Evolutionary conservation across 2,797 vertebrate species (phyloP), one percentile per base, ranked within the genome.

Genomic region (Cyclopterus lumpus): DNA sequence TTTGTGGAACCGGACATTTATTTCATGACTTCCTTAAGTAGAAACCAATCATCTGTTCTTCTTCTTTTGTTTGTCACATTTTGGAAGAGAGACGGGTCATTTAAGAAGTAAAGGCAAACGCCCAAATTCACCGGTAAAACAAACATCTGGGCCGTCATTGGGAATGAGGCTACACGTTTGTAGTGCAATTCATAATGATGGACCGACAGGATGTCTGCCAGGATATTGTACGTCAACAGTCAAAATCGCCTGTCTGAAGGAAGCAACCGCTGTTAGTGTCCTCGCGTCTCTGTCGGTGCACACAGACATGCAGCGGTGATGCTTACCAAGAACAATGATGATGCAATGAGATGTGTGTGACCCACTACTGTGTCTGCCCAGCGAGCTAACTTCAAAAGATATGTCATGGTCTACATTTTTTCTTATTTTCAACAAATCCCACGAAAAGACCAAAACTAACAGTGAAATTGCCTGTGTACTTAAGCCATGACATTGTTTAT

Each of bases 181-280:
- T 8, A 30, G 40, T 15, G 60, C 30, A 32, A 6, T 55, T 55
- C 48, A 26, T 34, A 22, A 18, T 64, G 66, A 49, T 40, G 42
- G 34, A 12, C 64, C 20, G 63, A 53, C 81, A 75, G 73, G 70
- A 85, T 82, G 77, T 81, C 68, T 75, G 71, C 48, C 69, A 82
- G 69, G 71, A 79, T 76, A 44, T 72, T 49, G 34, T 57, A 22
- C 1, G n/a, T 75, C 73, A 63, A 54, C 65, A 58, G 63, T 34
- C 32, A n/a, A 24, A 48, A 68, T 82, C 57, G 66, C 28, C 48
- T 58, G 61, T 59, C 48, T 18, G 58, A 40, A 20, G 14, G n/a
- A n/a, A n/a, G 48, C 44, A 22, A 44, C 67, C 36, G 5, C 58
- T 48, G 58, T 78, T 71, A 57, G n/a, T 28, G 2, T 20, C 24